Conservation (phyloP, 2,113 vertebrate genomes). For the Cyprinus carpio region DNA sequence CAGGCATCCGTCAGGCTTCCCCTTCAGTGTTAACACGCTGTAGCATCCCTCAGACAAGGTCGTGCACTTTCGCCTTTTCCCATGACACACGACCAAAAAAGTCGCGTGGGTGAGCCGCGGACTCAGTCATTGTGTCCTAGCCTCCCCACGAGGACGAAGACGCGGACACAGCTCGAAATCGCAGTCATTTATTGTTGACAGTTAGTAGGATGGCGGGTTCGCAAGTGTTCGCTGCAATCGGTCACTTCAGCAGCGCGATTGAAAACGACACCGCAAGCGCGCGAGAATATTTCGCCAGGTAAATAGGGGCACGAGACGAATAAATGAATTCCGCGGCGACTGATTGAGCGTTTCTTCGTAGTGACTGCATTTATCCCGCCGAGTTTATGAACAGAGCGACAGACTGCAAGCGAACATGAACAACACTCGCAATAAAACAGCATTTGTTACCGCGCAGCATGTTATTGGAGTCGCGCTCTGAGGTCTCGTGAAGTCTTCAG, state of each 20-base stretch:
- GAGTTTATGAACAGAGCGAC: background rate
- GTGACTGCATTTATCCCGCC: background rate
- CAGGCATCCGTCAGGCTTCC: constrained; percentile 21
- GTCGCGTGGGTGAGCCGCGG: background rate
- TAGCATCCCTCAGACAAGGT: constrained; percentile 22
- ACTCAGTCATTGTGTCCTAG: background rate
- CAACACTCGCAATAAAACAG: background rate
- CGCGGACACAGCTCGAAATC: background rate
- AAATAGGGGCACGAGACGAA: background rate
- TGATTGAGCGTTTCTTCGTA: background rate
- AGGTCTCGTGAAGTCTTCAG: constrained; percentile 21
- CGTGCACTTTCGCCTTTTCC: constrained; percentile 28
- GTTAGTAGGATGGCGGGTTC: background rate
- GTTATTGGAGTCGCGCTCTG: background rate
- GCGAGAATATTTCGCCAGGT: constrained; percentile 9
- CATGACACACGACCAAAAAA: background rate
- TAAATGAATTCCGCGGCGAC: background rate
- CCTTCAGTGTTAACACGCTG: constrained; percentile 7
- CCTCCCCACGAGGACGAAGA: background rate
- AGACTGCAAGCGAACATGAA: background rate
- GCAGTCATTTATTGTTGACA: background rate
- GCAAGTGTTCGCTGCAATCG: background rate
- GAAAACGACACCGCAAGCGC: background rate
- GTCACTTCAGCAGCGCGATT: background rate
- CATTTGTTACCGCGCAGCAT: background rate